phyloP scores from a whole-genome alignment of 2,797 vertebrate genomes.

The Chelonia mydas region DNA sequence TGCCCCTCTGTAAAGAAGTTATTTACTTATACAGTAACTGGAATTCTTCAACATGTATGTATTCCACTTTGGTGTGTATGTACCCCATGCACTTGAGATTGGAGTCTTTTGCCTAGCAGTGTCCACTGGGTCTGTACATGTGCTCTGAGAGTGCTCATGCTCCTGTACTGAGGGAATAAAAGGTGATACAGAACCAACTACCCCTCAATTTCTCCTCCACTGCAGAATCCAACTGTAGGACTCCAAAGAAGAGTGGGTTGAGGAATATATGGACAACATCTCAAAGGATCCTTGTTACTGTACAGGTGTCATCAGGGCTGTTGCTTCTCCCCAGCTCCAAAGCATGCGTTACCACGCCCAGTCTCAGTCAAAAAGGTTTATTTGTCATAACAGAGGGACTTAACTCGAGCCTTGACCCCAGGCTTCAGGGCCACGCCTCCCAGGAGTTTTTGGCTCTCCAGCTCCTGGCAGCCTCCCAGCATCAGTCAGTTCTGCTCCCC shows the following conservation, averaged over 20 bases:
- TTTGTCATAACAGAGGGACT: too few species aligned
- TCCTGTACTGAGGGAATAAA: neutral
- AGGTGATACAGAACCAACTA: neutral
- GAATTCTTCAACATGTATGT: neutral
- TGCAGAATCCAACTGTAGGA: neutral
- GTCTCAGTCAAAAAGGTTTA: neutral
- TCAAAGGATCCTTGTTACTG: neutral
- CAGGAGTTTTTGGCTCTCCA: too few species aligned
- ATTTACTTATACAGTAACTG: neutral
- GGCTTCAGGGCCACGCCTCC: too few species aligned
- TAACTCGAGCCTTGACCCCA: too few species aligned
- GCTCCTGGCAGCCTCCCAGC: too few species aligned
- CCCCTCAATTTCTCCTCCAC: neutral
- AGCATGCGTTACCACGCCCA: neutral
- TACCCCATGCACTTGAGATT: neutral
- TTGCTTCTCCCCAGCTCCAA: neutral
- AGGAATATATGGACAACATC: neutral
- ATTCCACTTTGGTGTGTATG: neutral
- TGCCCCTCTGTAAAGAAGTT: neutral
- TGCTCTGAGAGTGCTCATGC: neutral
- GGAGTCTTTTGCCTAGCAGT: neutral
- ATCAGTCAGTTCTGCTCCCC: too few species aligned
- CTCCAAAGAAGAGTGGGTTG: neutral
- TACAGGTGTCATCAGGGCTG: neutral
- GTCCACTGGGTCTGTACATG: neutral